These are phyloP conservation scores for Zygothrica quintamaculata DNA, from an alignment of 2,888 invertebrate genomes.

Conservation along the genomic window DNA sequence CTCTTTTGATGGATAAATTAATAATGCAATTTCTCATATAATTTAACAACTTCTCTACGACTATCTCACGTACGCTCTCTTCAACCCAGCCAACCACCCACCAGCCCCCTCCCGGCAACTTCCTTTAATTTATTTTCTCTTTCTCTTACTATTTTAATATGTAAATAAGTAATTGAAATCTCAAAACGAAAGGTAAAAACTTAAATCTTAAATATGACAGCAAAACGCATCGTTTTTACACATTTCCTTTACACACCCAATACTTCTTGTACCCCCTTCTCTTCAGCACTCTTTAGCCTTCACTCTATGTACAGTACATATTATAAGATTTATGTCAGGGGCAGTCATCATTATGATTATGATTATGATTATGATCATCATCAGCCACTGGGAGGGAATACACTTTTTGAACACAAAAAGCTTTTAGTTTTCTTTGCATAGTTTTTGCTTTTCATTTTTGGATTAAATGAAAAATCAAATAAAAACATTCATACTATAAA, in stretches of 20 bases:
- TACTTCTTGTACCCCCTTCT: too few species aligned
- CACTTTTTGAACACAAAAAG: conserved; percentile 18
- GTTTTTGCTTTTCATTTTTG: conserved; percentile 11
- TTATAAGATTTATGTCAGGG: conserved; percentile 62
- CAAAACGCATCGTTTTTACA: too few species aligned
- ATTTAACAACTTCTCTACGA: conserved; percentile 36
- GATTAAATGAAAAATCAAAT: conserved; percentile 4
- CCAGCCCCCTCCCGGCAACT: too few species aligned
- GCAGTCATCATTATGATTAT: conserved; percentile 39
- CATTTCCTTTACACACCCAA: not conserved
- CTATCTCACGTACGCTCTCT: too few species aligned
- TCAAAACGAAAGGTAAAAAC: conserved; percentile 47
- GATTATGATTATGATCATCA: not conserved
- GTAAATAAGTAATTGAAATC: conserved; percentile 62
- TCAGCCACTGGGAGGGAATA: conserved; percentile 8
- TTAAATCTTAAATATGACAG: conserved; percentile 6
- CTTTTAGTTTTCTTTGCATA: conserved; percentile 27
- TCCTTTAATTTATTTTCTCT: too few species aligned
- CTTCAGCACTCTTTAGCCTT: not conserved
- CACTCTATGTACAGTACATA: conserved; percentile 22
- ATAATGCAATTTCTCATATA: conserved; percentile 60
- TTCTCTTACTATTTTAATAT: conserved; percentile 28
- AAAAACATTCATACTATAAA: not conserved
- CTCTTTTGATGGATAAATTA: conserved; percentile 65
- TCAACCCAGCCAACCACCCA: too few species aligned